These are phyloP conservation scores for Dinothrombium tinctorium DNA, from an alignment of 1,140 invertebrate genomes.

Conservation along the genomic window DNA sequence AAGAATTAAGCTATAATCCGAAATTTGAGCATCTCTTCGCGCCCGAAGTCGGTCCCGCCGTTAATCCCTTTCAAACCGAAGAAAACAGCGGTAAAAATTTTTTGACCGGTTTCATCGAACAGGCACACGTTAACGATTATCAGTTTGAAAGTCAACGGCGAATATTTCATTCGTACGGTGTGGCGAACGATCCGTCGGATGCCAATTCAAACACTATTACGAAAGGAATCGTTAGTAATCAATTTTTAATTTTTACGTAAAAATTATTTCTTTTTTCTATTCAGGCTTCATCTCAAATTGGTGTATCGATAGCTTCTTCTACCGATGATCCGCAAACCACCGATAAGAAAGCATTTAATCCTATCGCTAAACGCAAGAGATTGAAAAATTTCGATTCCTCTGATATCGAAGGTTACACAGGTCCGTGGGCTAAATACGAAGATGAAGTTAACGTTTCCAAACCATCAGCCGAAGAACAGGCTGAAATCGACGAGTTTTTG, in stretches of 20 bases:
- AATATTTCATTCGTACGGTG: conserved; percentile 42
- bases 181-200: conserved; percentile 27
- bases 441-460: conserved; percentile 63
- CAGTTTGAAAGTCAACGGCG: conserved; percentile 93
- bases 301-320: conserved; percentile 9
- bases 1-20: conserved; percentile 2
- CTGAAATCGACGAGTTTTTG: conserved; percentile 75
- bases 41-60: conserved; percentile 3
- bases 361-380: conserved; percentile 59
- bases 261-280: neutral
- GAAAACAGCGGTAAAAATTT: conserved; percentile 47
- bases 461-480: conserved; percentile 67
- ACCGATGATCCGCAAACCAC: conserved; percentile 68
- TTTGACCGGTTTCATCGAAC: conserved; percentile 78
- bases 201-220: neutral
- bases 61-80: neutral
- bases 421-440: conserved; percentile 85
- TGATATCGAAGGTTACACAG: conserved; percentile 83
- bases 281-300: neutral
- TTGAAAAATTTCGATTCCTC: conserved; percentile 65
- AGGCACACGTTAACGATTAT: conserved; percentile 83
- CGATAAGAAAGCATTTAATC: conserved; percentile 21
- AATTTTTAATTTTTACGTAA: neutral
- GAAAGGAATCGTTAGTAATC: conserved; percentile 8
- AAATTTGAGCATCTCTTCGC: conserved; percentile 11